phyloP scores from a whole-genome alignment of 2,797 vertebrate genomes.

The Galaxias olidus region DNA sequence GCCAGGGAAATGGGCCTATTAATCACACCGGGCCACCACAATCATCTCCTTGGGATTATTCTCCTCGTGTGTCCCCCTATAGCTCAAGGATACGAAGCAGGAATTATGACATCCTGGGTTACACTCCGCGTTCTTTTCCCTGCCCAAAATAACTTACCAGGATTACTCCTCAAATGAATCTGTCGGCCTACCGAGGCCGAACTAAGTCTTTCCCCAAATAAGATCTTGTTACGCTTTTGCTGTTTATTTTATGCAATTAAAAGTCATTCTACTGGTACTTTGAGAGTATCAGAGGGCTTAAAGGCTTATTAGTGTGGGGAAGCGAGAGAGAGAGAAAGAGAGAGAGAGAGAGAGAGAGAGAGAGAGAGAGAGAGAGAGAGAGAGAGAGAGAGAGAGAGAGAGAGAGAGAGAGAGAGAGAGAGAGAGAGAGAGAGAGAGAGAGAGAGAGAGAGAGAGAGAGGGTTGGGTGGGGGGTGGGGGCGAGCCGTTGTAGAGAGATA shows the following conservation, averaged over 20 bases:
- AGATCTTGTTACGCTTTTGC: constrained; percentile 49
- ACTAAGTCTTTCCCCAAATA: constrained; percentile 60
- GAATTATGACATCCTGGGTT: constrained; percentile 51
- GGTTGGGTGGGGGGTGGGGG: constrained; percentile 10
- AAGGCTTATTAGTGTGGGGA: constrained; percentile 58
- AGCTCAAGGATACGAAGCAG: constrained; percentile 50
- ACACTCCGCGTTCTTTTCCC: not conserved
- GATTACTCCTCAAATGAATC: constrained; percentile 62
- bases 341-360: constrained; percentile 21
- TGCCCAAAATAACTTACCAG: constrained; percentile 48
- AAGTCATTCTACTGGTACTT: constrained; percentile 63
- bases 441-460: constrained; percentile 17
- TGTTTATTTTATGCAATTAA: constrained; percentile 66
- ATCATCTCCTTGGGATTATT: constrained; percentile 74
- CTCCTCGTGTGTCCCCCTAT: constrained; percentile 59
- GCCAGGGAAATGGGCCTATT: constrained; percentile 70
- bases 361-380: not conserved
- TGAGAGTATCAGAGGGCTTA: constrained; percentile 59
- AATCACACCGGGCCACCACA: constrained; percentile 63
- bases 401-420: too few relatives aligned
- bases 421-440: not conserved
- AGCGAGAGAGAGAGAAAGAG: constrained; percentile 28
- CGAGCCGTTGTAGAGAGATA: constrained; percentile 1
- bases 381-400: too few relatives aligned
- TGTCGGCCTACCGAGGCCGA: constrained; percentile 37